Conservation (phyloP, 2,888 invertebrate genomes). For the Chrysolina americana region DNA sequence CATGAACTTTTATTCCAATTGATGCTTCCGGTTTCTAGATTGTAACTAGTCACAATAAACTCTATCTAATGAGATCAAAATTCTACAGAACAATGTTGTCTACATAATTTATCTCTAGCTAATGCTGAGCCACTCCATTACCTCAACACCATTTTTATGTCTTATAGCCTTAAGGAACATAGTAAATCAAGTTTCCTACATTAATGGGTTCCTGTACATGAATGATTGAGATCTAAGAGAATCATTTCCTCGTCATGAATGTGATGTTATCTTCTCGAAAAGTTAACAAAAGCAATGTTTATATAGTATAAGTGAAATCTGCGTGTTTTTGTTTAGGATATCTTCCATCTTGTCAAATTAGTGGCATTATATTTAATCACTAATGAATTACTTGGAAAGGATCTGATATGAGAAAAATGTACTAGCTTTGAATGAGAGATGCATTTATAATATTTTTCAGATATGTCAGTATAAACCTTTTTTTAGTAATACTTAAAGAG, state of each 20-base stretch:
- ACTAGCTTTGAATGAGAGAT: too few relatives aligned
- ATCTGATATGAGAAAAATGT: neutral
- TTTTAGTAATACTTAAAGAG: too few relatives aligned
- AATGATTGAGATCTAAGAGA: conserved; percentile 5
- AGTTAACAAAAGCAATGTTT: neutral
- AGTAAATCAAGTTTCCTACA: conserved; percentile 4
- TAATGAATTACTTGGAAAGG: neutral
- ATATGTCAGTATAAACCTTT: too few relatives aligned
- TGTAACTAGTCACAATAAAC: neutral
- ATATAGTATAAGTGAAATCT: neutral
- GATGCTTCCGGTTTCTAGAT: neutral
- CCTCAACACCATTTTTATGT: neutral
- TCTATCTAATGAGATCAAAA: neutral
- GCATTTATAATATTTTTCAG: too few relatives aligned
- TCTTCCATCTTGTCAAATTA: neutral
- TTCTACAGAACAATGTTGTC: conserved; percentile 5
- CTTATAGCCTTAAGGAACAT: neutral
- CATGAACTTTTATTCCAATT: conserved; percentile 6
- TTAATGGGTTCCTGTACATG: neutral
- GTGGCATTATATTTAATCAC: neutral
- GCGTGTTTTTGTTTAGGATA: neutral
- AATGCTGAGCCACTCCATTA: neutral
- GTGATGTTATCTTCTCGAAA: neutral
- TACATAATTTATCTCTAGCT: neutral
- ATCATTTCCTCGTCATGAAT: conserved; percentile 3